phyloP scores from a whole-genome alignment of 2,888 invertebrate species.

The Apamea epomidion region DNA sequence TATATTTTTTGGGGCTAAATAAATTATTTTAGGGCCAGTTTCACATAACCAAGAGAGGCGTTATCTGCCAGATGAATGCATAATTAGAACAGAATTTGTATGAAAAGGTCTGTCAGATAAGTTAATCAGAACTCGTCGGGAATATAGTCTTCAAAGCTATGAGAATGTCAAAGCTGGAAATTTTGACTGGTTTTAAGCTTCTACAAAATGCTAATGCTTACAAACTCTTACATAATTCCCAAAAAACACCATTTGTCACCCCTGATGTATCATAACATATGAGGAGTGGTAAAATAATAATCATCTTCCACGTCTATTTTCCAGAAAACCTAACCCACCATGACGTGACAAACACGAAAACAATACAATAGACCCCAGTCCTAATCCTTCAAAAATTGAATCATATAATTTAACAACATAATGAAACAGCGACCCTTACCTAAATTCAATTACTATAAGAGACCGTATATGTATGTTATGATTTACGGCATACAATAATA shows the following conservation, averaged over 20 bases:
- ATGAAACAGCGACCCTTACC: slow-evolving; percentile 63
- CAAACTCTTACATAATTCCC: neutral
- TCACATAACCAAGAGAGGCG: neutral
- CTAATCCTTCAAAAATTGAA: slow-evolving; percentile 59
- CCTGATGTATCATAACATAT: neutral
- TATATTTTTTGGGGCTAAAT: slow-evolving; percentile 1
- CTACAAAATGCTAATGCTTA: neutral
- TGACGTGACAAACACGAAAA: slow-evolving; percentile 8
- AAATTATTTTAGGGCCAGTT: neutral
- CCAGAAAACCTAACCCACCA: slow-evolving; percentile 3
- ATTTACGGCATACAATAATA: slow-evolving; percentile 83
- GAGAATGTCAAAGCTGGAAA: neutral
- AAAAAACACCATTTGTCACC: neutral
- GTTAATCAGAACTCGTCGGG: neutral
- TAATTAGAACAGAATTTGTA: neutral
- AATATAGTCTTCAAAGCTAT: neutral
- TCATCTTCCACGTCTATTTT: neutral
- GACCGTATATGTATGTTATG: slow-evolving; percentile 74
- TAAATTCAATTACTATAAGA: slow-evolving; percentile 66
- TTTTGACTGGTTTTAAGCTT: neutral
- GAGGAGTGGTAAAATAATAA: slow-evolving; percentile 6
- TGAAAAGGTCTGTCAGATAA: neutral
- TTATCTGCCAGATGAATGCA: neutral
- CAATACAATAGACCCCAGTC: slow-evolving; percentile 37
- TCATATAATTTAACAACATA: slow-evolving; percentile 59